Percentiles rank a stretch among this genome's conserved stretches.
Evolutionary conservation across 1,140 invertebrate species (phyloP).

Genomic region (Aphelenchoides besseyi): DNA sequence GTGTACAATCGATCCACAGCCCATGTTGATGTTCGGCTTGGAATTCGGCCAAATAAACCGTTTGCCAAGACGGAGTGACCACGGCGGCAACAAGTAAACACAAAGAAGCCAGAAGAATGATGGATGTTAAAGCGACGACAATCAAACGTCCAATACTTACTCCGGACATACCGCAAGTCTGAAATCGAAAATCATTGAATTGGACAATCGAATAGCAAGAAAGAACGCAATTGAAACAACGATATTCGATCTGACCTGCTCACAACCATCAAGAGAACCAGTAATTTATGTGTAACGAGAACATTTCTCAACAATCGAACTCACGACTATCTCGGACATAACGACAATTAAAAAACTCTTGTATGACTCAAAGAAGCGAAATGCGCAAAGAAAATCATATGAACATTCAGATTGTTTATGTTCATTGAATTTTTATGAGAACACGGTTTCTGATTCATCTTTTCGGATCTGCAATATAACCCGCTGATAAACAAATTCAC

Average conservation of each 20-base stretch:
- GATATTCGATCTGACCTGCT: background rate
- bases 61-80: conserved; percentile 38
- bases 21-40: conserved; percentile 46
- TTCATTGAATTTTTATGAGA: no score
- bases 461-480: no score
- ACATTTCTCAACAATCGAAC: no score
- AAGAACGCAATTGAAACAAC: background rate
- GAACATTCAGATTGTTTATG: no score
- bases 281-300: no score
- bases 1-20: conserved; percentile 44
- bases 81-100: conserved; percentile 29
- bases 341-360: no score
- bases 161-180: conserved; percentile 8
- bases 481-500: no score
- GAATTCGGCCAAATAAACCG: conserved; percentile 38
- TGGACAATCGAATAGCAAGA: background rate
- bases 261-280: no score
- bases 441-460: no score
- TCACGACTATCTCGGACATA: no score
- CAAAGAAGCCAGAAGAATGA: conserved; percentile 26
- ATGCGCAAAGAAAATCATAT: no score
- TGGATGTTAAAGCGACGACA: conserved; percentile 21
- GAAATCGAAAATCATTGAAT: background rate
- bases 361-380: no score
- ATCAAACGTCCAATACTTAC: conserved; percentile 34